Percentiles rank a stretch among this genome's conserved stretches.
phyloP scores from a whole-genome alignment of 2,888 invertebrate genomes.

The Leucoptera coffeella region DNA sequence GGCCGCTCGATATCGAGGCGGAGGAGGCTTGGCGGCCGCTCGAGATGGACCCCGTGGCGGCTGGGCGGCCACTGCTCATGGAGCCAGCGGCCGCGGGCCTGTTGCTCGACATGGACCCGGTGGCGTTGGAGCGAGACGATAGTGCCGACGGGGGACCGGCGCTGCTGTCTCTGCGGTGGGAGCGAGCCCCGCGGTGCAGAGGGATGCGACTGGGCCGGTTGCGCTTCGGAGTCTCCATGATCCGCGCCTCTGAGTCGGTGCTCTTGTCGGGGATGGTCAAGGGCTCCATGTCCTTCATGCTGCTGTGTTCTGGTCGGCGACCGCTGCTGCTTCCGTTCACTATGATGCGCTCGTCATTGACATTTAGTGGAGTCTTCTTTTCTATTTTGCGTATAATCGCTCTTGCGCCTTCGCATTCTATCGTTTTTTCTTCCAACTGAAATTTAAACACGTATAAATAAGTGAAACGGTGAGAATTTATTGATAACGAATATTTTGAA shows the following conservation, averaged over 20 bases:
- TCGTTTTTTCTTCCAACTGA: constrained; percentile 76
- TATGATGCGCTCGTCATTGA: constrained; percentile 11
- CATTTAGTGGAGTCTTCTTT: constrained; percentile 13
- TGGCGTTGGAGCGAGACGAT: constrained; percentile 4
- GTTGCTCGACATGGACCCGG: constrained; percentile 9
- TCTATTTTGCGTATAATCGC: constrained; percentile 72
- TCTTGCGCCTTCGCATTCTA: constrained; percentile 76
- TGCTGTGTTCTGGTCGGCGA: constrained; percentile 17
- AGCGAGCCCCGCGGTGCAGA: constrained; percentile 31
- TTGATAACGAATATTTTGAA: background rate
- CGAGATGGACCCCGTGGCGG: constrained; percentile 8
- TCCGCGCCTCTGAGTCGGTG: constrained; percentile 56
- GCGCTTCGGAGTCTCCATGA: constrained; percentile 41
- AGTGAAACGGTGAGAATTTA: background rate
- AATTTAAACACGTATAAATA: constrained; percentile 6
- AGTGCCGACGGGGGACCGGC: constrained; percentile 15
- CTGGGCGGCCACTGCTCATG: constrained; percentile 20
- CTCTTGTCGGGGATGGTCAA: constrained; percentile 41
- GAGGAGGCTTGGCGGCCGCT: no score
- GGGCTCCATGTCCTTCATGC: constrained; percentile 43
- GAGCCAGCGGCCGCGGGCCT: constrained; percentile 15
- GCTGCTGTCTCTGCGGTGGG: constrained; percentile 20
- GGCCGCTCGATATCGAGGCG: constrained; percentile 27
- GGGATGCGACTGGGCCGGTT: constrained; percentile 63
- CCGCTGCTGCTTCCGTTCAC: constrained; percentile 14